These are phyloP conservation scores for Myotis findleyi DNA, from an alignment of 2,797 vertebrate genomes.

Conservation along the genomic window DNA sequence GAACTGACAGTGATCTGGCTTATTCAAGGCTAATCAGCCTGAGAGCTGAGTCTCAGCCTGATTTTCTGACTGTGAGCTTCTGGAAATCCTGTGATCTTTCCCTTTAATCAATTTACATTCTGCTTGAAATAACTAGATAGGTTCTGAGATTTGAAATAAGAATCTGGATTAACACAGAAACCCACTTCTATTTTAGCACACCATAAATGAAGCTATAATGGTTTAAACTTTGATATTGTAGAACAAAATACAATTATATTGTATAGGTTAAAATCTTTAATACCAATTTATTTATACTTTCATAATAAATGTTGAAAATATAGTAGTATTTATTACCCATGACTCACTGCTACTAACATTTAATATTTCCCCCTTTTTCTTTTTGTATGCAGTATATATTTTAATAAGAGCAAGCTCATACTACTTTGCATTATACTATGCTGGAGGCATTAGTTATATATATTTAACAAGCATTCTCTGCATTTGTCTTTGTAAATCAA, in stretches of 20 bases:
- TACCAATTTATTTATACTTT: conserved; percentile 32
- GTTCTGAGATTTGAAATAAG: not conserved
- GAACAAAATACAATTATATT: conserved; percentile 24
- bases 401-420: conserved; percentile 12
- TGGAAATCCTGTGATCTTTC: not conserved
- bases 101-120: conserved; percentile 22
- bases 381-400: not conserved
- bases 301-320: not conserved
- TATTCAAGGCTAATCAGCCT: not conserved
- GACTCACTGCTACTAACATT: not conserved
- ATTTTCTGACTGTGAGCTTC: not conserved
- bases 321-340: not conserved
- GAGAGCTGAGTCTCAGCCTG: not conserved
- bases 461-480: conserved; percentile 7
- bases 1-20: not conserved
- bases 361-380: conserved; percentile 4
- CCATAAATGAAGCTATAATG: conserved; percentile 31
- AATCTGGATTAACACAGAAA: not conserved
- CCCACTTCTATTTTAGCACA: conserved; percentile 43
- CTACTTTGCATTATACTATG: not conserved
- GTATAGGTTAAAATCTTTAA: conserved; percentile 19
- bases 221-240: conserved; percentile 38
- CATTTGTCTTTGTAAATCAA: conserved; percentile 45
- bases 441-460: not conserved
- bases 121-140: conserved; percentile 4